A percentile compares a stretch with the other conserved stretches of the same genome.
Evolutionary conservation across 2,888 invertebrate species (phyloP).

Genomic region (Hofmannophila pseudospretella): DNA sequence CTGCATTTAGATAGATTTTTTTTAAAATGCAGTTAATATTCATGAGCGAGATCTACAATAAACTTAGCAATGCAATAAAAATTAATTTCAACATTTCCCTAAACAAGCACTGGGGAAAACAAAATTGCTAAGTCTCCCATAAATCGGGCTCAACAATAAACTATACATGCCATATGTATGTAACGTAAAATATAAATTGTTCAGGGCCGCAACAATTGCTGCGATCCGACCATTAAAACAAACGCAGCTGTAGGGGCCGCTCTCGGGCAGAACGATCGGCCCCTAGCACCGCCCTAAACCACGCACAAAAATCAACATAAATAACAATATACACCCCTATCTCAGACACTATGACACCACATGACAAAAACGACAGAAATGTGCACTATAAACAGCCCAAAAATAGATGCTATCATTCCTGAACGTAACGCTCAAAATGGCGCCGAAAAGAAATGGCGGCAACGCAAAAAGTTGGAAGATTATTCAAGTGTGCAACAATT

Average conservation of each 20-base stretch:
- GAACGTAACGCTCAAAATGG: slow-evolving; percentile 23
- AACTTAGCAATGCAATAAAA: too few species aligned
- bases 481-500: slow-evolving; percentile 72
- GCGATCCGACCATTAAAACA: slow-evolving; percentile 69
- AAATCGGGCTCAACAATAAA: slow-evolving; percentile 30
- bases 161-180: slow-evolving; percentile 43
- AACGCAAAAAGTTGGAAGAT: slow-evolving; percentile 21
- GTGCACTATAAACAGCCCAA: slow-evolving; percentile 17
- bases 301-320: slow-evolving; percentile 75
- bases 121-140: slow-evolving; percentile 55
- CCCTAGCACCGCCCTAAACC: slow-evolving; percentile 63
- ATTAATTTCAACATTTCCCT: slow-evolving; percentile 26
- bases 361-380: slow-evolving; percentile 25
- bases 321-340: slow-evolving; percentile 78
- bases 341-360: slow-evolving; percentile 59
- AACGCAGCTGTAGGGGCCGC: slow-evolving; percentile 63
- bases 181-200: slow-evolving; percentile 46
- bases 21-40: slow-evolving; percentile 1
- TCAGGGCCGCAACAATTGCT: slow-evolving; percentile 53
- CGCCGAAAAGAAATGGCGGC: slow-evolving; percentile 3
- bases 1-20: too few species aligned
- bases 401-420: slow-evolving; percentile 16
- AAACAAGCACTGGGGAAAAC: slow-evolving; percentile 9
- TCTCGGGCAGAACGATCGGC: slow-evolving; percentile 64
- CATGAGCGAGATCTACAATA: not conserved